Base-by-base conservation (phyloP, 2,113 vertebrate species). In the Aplodontia rufa region DNA sequence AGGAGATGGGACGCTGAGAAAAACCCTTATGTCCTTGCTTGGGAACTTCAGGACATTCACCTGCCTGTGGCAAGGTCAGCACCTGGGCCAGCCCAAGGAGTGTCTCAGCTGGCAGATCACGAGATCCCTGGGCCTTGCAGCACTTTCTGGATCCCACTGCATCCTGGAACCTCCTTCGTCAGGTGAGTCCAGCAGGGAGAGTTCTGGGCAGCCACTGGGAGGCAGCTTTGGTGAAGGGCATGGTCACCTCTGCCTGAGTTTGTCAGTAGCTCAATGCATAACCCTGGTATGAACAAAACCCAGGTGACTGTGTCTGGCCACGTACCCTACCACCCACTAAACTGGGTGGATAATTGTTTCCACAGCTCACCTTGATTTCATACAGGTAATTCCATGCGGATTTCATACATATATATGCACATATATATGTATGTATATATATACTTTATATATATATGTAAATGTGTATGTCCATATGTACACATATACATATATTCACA, bases 231-330 rank as follows among this genome's bases (percentile, higher is more conserved):
- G 96, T 95, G 93, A 93, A 96, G 97, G 91, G 60, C 89, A 66
- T 84, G 89, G 96, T 91, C 93, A 94, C 97, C 96, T 97, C 97
- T 49, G 84, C 97, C 97, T 97, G 97, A 97, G 97, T 96, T 92
- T 97, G 93, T 98, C 97, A 97, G 97, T 97, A 97, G 97, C 97
- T 97, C 96, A 97, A 96, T 40, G 97, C 94, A 97, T 96, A 97
- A 97, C 97, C 97, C 97, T 96, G 94, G 94, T 93, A 94, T 89
- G 96, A 96, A 96, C 51, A 62, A 96, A 93, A 96, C 68, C 90
- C 14, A 37, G 96, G 97, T 94, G 96, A 94, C 96, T 97, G 97
- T 97, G 96, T 97, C 96, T 96, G 96, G 96, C 95, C 96, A 89
- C 93, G 97, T 97, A 95, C 96, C 97, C 96, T 91, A 93, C 64